These are phyloP conservation scores for Drosophila niveifrons DNA, from an alignment of 2,888 invertebrate genomes.

Conservation along the genomic window DNA sequence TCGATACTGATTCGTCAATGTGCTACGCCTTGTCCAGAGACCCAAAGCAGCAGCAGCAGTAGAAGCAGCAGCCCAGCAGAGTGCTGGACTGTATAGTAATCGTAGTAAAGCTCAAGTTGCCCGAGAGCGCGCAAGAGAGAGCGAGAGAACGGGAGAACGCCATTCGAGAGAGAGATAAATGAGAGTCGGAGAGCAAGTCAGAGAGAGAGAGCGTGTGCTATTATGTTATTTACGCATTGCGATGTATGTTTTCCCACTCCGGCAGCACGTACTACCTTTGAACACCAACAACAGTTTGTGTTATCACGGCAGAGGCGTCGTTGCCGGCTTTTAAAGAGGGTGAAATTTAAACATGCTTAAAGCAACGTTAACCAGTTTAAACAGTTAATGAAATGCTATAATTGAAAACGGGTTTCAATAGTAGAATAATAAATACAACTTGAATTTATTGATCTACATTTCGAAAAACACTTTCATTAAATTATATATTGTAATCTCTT, in stretches of 20 bases:
- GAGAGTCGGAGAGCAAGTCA: slow-evolving; percentile 37
- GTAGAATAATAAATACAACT: background rate
- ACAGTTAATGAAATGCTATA: background rate
- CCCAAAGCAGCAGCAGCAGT: slow-evolving; percentile 37
- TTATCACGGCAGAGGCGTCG: slow-evolving; percentile 64
- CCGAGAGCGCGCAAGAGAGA: slow-evolving; percentile 37
- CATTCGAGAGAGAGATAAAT: background rate
- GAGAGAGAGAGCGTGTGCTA: slow-evolving; percentile 26
- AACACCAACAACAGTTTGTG: slow-evolving; percentile 43
- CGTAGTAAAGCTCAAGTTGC: slow-evolving; percentile 74
- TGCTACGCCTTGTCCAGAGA: slow-evolving; percentile 74
- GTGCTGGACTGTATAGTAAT: slow-evolving; percentile 60
- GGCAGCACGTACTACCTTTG: slow-evolving; percentile 57
- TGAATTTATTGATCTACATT: background rate
- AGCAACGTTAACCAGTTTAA: background rate
- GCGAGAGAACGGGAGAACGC: slow-evolving; percentile 42
- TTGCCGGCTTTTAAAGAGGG: slow-evolving; percentile 32
- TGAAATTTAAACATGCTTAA: background rate
- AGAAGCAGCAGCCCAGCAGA: slow-evolving; percentile 52
- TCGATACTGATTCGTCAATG: slow-evolving; percentile 84
- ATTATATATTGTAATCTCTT: background rate
- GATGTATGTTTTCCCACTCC: slow-evolving; percentile 57
- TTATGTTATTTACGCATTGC: slow-evolving; percentile 69
- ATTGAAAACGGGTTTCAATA: slow-evolving; percentile 1
- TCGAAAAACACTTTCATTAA: background rate